A percentile compares a stretch with the other conserved stretches of the same genome.
Evolutionary conservation across 2,888 invertebrate species (phyloP).

Genomic region (Hirudinaria manillensis): DNA sequence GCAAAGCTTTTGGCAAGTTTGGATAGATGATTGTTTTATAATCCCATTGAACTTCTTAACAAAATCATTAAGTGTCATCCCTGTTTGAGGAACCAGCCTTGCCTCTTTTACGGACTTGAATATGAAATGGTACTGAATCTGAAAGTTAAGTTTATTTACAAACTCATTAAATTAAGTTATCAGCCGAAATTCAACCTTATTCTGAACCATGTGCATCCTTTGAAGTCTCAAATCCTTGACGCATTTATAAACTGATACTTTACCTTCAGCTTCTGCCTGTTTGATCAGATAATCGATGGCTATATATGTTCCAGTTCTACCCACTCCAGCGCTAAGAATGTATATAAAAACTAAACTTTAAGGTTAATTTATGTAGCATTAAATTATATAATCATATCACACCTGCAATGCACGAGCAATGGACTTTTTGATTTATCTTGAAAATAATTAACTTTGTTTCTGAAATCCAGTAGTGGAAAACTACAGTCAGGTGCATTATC

Average conservation of each 20-base stretch:
- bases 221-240: neutral
- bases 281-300: no score
- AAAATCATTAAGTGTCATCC: no score
- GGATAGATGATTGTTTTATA: no score
- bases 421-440: neutral
- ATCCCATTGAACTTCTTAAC: no score
- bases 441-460: neutral
- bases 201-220: conserved; percentile 19
- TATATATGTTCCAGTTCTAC: conserved; percentile 10
- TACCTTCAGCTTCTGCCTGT: no score
- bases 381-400: neutral
- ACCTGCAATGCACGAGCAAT: conserved; percentile 19
- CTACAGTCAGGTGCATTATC: neutral
- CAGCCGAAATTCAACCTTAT: neutral
- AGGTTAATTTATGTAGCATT: neutral
- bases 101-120: neutral
- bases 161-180: neutral
- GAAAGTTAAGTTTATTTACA: neutral
- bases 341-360: neutral
- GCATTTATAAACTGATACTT: conserved; percentile 5
- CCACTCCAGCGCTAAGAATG: neutral
- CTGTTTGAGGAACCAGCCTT: neutral
- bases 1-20: no score
- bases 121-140: neutral
- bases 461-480: neutral